Conservation (phyloP, 2,888 invertebrate genomes). For the Euproctis similis region DNA sequence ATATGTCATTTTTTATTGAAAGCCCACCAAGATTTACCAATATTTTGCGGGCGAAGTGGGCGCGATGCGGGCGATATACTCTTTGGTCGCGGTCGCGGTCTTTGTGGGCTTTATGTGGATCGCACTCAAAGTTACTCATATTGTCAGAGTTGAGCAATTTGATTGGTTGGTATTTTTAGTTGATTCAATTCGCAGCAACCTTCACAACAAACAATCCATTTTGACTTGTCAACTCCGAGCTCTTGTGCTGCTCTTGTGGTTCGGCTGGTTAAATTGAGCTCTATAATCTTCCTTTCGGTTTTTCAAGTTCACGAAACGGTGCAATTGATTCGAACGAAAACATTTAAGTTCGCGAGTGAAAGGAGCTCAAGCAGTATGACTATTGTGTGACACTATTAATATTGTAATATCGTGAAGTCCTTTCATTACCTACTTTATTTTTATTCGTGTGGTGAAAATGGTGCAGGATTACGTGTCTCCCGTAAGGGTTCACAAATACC, state of each 20-base stretch:
- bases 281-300: too few species aligned
- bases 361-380: conserved; percentile 49
- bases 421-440: conserved; percentile 42
- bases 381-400: conserved; percentile 43
- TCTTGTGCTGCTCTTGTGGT: background rate
- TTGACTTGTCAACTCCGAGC: conserved; percentile 25
- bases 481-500: conserved; percentile 94
- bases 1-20: too few species aligned
- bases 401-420: conserved; percentile 40
- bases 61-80: too few species aligned
- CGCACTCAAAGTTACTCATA: too few species aligned
- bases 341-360: conserved; percentile 50
- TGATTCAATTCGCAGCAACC: conserved; percentile 24
- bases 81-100: too few species aligned
- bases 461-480: conserved; percentile 97
- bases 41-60: too few species aligned
- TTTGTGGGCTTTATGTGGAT: too few species aligned
- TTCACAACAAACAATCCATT: conserved; percentile 48
- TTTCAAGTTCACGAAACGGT: conserved; percentile 46
- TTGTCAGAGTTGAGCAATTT: too few species aligned
- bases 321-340: conserved; percentile 38
- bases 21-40: too few species aligned
- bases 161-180: too few species aligned
- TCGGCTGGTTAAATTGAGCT: conserved; percentile 22
- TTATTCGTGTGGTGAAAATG: conserved; percentile 76